Percentiles rank a stretch among this genome's conserved stretches.
Conservation (phyloP, 2,113 vertebrate species). For the Aspidoscelis tigris region DNA sequence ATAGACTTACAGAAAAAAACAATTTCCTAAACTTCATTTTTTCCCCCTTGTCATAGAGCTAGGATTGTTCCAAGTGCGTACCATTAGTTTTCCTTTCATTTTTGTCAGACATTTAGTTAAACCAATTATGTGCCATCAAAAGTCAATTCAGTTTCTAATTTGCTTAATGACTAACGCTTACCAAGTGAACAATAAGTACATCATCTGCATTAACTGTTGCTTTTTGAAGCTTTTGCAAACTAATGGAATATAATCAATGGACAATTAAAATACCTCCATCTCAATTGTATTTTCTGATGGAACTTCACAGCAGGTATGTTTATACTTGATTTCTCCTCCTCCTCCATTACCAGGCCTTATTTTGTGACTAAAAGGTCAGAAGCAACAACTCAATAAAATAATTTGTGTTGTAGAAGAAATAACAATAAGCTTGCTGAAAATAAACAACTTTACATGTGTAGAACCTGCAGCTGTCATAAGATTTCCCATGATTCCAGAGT, state of each 20-base stretch:
- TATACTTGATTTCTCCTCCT: background rate
- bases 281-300: background rate
- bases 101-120: conserved; percentile 48
- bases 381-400: background rate
- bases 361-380: background rate
- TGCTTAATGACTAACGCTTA: conserved; percentile 36
- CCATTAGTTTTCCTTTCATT: conserved; percentile 32
- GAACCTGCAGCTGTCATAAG: too few relatives aligned
- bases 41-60: background rate
- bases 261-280: background rate
- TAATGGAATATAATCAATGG: conserved; percentile 30
- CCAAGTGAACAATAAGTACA: conserved; percentile 41
- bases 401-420: background rate
- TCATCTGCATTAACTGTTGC: conserved; percentile 21
- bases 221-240: conserved; percentile 29
- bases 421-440: background rate
- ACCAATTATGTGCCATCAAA: conserved; percentile 42
- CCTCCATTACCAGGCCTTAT: background rate
- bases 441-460: too few relatives aligned
- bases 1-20: background rate
- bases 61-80: conserved; percentile 19
- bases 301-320: conserved; percentile 5
- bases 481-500: too few relatives aligned
- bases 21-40: background rate
- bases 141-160: conserved; percentile 53